These are phyloP conservation scores for Delia radicum DNA, from an alignment of 1,140 invertebrate species.

Conservation along the genomic window DNA sequence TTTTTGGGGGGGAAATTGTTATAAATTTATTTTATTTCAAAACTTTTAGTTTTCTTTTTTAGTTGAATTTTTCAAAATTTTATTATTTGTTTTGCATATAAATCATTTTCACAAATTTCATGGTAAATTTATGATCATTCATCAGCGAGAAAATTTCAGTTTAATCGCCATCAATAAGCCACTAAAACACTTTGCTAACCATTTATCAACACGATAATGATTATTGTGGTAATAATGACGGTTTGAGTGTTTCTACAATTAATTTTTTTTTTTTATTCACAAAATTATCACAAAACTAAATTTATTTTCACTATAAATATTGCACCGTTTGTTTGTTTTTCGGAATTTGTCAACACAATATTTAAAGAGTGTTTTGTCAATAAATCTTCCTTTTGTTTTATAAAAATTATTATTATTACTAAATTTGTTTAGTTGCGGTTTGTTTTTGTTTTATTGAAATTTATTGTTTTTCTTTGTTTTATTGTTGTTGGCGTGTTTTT, in stretches of 20 bases:
- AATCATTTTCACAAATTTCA: slow-evolving; percentile 32
- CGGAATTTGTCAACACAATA: neutral
- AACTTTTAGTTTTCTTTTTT: neutral
- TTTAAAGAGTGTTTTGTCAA: neutral
- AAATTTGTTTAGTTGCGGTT: neutral
- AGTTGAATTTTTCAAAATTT: neutral
- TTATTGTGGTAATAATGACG: neutral
- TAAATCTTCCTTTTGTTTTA: neutral
- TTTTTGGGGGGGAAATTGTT: neutral
- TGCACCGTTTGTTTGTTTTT: neutral
- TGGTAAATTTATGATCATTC: slow-evolving; percentile 39
- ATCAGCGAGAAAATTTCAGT: slow-evolving; percentile 37
- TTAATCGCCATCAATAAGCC: slow-evolving; percentile 45
- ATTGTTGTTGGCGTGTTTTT: slow-evolving; percentile 14
- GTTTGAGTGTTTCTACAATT: neutral
- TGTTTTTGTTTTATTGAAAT: neutral
- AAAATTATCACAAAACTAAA: neutral
- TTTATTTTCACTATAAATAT: neutral
- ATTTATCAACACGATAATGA: slow-evolving; percentile 30
- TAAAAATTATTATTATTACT: neutral
- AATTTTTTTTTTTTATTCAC: too few species aligned
- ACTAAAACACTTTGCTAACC: slow-evolving; percentile 41
- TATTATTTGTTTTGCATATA: neutral
- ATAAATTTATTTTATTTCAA: neutral
- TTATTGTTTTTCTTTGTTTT: neutral